Percentiles rank a stretch among this genome's conserved stretches.
Conservation (phyloP, 2,888 invertebrate species). For the Euproctis similis region DNA sequence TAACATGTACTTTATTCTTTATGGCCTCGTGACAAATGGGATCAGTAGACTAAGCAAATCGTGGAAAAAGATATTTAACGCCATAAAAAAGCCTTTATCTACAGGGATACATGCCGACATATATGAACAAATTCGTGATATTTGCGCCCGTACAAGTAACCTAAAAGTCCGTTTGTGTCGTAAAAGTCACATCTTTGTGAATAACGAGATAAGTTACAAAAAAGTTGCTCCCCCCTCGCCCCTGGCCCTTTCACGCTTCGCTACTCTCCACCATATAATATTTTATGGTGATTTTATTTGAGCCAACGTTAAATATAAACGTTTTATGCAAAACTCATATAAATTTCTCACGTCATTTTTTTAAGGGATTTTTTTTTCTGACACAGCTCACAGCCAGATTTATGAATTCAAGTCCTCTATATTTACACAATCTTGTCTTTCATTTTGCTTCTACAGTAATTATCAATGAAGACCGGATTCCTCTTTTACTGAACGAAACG, state of each 20-base stretch:
- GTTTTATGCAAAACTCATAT: constrained; percentile 17
- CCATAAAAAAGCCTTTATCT: constrained; percentile 33
- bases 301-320: constrained; percentile 38
- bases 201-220: constrained; percentile 64
- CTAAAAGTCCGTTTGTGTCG: constrained; percentile 54
- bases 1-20: too few species aligned
- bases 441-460: too few species aligned
- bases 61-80: neutral
- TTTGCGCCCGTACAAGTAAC: constrained; percentile 57
- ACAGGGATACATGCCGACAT: constrained; percentile 25
- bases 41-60: too few species aligned
- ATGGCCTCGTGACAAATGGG: too few species aligned
- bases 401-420: too few species aligned
- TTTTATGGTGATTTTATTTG: constrained; percentile 62
- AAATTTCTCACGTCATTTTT: too few species aligned
- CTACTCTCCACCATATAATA: constrained; percentile 52
- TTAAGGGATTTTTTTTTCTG: too few species aligned
- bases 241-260: constrained; percentile 51
- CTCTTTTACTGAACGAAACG: too few species aligned
- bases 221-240: constrained; percentile 49
- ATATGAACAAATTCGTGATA: constrained; percentile 43
- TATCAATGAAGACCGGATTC: too few species aligned
- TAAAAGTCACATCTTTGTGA: constrained; percentile 68
- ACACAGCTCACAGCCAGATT: too few species aligned
- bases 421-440: too few species aligned